Evolutionary conservation across 1,140 invertebrate genomes (phyloP).

Genomic region (Lucilia cuprina): DNA sequence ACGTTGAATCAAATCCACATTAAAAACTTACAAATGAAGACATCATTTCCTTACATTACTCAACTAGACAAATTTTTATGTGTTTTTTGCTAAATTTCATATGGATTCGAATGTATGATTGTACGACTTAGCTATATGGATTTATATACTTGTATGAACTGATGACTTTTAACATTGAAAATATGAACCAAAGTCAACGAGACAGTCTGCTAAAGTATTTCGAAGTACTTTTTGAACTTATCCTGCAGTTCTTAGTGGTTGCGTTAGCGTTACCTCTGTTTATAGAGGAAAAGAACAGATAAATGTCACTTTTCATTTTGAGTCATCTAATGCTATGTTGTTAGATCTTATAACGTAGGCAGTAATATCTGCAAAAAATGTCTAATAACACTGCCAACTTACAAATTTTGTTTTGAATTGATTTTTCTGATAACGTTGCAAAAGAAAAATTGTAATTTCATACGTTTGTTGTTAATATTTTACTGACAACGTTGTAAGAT

Average conservation of each 20-base stretch:
- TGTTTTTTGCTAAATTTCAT: conserved; percentile 5
- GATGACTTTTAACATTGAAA: conserved; percentile 32
- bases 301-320: no score
- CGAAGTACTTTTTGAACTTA: background rate
- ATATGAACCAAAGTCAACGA: conserved; percentile 28
- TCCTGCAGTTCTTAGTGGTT: background rate
- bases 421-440: no score
- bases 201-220: background rate
- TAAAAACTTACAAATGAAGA: conserved; percentile 26
- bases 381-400: no score
- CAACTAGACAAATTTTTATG: conserved; percentile 2
- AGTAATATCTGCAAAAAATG: no score
- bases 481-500: no score
- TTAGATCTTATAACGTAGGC: no score
- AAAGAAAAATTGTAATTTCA: no score
- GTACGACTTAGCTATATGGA: background rate
- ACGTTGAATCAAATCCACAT: background rate
- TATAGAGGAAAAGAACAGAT: no score
- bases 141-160: background rate
- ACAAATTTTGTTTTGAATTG: no score
- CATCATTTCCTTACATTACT: background rate
- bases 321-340: no score
- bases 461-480: no score
- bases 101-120: background rate
- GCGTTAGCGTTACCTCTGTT: no score